phyloP scores from a whole-genome alignment of 2,888 invertebrate genomes.

The Calliopum simillimum region DNA sequence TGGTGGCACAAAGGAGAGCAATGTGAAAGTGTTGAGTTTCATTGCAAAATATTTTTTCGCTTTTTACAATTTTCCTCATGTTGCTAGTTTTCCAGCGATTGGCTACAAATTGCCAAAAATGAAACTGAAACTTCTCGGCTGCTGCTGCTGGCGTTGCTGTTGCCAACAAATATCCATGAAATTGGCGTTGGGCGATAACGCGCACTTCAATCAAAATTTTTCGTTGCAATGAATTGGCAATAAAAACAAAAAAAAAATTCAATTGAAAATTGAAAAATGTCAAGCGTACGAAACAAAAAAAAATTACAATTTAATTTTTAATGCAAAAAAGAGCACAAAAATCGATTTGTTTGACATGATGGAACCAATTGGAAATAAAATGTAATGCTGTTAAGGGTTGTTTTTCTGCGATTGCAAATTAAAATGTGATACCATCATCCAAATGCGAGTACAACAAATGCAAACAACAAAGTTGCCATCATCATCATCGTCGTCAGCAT shows the following conservation, averaged over 20 bases:
- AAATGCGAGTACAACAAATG: slow-evolving; percentile 12
- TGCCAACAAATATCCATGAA: not conserved
- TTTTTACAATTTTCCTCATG: not conserved
- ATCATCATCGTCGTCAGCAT: not conserved
- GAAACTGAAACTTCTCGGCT: not conserved
- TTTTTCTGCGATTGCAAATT: slow-evolving; percentile 2
- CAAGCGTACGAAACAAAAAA: not conserved
- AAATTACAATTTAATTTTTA: slow-evolving; percentile 29
- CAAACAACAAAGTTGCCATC: not conserved
- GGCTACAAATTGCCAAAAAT: slow-evolving; percentile 15
- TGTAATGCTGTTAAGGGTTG: slow-evolving; percentile 26
- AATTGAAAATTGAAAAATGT: slow-evolving; percentile 11
- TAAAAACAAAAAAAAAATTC: slow-evolving; percentile 10
- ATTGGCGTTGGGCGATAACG: not conserved
- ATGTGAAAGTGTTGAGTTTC: slow-evolving; percentile 20
- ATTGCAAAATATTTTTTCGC: not conserved
- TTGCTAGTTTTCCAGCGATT: slow-evolving; percentile 1
- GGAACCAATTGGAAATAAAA: slow-evolving; percentile 26
- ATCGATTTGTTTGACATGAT: slow-evolving; percentile 16
- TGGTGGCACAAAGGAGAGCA: not conserved
- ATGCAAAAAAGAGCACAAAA: slow-evolving; percentile 12
- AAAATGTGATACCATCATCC: slow-evolving; percentile 22
- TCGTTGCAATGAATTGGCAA: slow-evolving; percentile 29
- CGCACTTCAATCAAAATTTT: slow-evolving; percentile 17
- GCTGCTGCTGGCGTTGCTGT: slow-evolving; percentile 2